Percentiles rank a stretch among this genome's conserved stretches.
Evolutionary conservation across 2,113 vertebrate genomes (phyloP).

Genomic region (Pelmatolapia mariae): DNA sequence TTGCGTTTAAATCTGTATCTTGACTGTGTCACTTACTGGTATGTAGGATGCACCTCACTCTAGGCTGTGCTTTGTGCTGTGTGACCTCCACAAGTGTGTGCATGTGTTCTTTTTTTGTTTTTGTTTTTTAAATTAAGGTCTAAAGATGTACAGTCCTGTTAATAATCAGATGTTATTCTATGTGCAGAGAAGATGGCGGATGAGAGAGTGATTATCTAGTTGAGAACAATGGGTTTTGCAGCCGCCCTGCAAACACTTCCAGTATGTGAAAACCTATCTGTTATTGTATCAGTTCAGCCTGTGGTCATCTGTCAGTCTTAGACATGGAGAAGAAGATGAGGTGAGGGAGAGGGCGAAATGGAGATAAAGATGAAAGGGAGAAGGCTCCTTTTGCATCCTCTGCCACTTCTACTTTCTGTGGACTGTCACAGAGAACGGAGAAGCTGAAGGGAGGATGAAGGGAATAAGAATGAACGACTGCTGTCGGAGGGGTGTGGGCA

Average conservation of each 20-base stretch:
- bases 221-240: constrained; percentile 37
- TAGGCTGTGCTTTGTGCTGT: background rate
- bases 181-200: background rate
- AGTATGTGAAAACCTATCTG: background rate
- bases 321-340: background rate
- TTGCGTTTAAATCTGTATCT: background rate
- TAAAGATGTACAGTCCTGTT: background rate
- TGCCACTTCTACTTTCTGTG: background rate
- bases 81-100: background rate
- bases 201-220: background rate
- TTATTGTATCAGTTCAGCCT: background rate
- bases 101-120: background rate
- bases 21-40: background rate
- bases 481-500: background rate
- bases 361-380: background rate
- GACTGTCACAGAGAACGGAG: background rate
- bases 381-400: background rate
- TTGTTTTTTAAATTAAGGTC: background rate
- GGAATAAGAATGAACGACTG: background rate
- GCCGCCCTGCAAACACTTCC: background rate
- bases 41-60: background rate
- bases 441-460: background rate
- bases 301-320: background rate
- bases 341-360: background rate
- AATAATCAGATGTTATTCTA: background rate